Percentiles rank a stretch among this genome's conserved stretches.
Evolutionary conservation across 2,888 invertebrate genomes (phyloP).

Genomic region (Xanthostigma xanthostigma): DNA sequence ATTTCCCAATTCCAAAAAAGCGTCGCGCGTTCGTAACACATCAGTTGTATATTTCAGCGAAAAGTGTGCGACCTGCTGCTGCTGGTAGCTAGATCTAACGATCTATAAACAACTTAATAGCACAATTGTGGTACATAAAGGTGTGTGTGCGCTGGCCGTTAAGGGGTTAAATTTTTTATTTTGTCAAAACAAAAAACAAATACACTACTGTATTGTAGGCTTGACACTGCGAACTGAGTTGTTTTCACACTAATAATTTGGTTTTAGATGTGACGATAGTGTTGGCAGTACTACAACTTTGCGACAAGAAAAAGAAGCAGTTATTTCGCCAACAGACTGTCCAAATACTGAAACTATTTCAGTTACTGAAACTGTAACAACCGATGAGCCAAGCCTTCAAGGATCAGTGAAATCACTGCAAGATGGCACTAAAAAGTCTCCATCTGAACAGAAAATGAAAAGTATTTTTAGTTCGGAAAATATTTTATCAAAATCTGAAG

Average conservation of each 20-base stretch:
- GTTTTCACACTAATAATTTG: conserved; percentile 3
- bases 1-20: too few relatives aligned
- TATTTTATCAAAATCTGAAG: too few relatives aligned
- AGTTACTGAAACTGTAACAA: conserved; percentile 26
- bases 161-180: neutral
- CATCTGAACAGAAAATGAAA: neutral
- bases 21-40: too few relatives aligned
- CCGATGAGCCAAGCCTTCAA: conserved; percentile 6
- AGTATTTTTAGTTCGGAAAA: too few relatives aligned
- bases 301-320: conserved; percentile 18
- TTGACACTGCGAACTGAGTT: neutral
- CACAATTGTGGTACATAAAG: neutral
- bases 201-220: too few relatives aligned
- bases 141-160: neutral
- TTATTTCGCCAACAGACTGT: conserved; percentile 3
- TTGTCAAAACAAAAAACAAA: too few relatives aligned
- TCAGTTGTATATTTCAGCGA: too few relatives aligned
- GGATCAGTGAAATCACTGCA: neutral
- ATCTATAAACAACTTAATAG: too few relatives aligned
- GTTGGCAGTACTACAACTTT: conserved; percentile 25
- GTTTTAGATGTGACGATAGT: conserved; percentile 23
- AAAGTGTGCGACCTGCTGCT: too few relatives aligned
- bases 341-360: too few relatives aligned
- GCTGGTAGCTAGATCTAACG: too few relatives aligned
- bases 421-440: conserved; percentile 5